phyloP scores from a whole-genome alignment of 35 echinoderm and acorn worm species.

The Heliocidaris tuberculata region DNA sequence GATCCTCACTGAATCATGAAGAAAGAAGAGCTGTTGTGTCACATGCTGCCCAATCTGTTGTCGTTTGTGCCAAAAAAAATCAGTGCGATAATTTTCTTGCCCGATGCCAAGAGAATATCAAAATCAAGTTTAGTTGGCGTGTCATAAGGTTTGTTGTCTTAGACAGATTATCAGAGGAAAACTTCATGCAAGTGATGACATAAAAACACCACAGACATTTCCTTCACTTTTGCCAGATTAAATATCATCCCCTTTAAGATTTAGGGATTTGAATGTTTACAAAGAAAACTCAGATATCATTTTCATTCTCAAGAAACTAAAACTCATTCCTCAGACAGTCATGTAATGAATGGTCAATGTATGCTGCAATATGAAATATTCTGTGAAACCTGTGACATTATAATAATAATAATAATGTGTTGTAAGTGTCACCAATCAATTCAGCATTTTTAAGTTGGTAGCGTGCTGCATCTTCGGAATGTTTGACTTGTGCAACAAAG shows the following conservation, averaged over 20 bases:
- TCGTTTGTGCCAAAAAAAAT: slow-evolving; percentile 7
- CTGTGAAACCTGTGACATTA: not conserved
- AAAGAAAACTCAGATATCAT: not conserved
- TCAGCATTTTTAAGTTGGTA: not conserved
- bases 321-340: not conserved
- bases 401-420: not conserved
- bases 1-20: not conserved
- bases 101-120: not conserved
- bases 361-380: slow-evolving; percentile 18
- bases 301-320: not conserved
- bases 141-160: not conserved
- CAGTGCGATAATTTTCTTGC: not conserved
- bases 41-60: not conserved
- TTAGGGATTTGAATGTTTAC: not conserved
- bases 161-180: not conserved
- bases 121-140: not conserved
- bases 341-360: not conserved
- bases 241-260: not conserved
- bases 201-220: not conserved
- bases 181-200: not conserved
- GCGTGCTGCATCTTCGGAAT: slow-evolving; percentile 28
- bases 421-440: not conserved
- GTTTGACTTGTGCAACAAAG: slow-evolving; percentile 28
- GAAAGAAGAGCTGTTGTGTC: not conserved
- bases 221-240: not conserved